Evolutionary conservation across 2,797 vertebrate species (phyloP).

Genomic region (Cottoperca gobio): DNA sequence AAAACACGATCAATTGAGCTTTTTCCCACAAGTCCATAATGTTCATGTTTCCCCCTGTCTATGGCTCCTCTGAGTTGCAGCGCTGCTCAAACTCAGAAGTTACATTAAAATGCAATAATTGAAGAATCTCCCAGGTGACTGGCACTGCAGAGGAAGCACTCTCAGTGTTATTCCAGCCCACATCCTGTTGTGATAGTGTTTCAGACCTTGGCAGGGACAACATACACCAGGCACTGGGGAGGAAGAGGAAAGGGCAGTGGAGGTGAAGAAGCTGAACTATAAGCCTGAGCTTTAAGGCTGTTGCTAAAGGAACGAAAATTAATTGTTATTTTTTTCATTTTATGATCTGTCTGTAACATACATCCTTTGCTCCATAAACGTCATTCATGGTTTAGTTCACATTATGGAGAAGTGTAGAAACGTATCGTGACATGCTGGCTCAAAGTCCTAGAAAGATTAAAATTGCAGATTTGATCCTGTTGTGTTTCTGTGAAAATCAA

Average conservation of each 20-base stretch:
- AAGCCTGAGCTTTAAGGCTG: conserved; percentile 13
- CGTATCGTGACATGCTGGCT: neutral
- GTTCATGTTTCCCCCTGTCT: conserved; percentile 26
- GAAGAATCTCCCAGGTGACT: conserved; percentile 77
- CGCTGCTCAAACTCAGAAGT: conserved; percentile 60
- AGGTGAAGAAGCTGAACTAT: conserved; percentile 47
- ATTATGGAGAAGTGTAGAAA: neutral
- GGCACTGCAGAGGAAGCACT: conserved; percentile 78
- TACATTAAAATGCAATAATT: conserved; percentile 80
- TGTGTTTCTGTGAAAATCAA: neutral
- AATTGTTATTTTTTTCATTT: neutral
- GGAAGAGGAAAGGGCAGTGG: conserved; percentile 41
- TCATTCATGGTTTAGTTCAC: neutral
- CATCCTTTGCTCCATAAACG: neutral
- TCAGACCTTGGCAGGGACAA: conserved; percentile 78
- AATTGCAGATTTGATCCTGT: neutral
- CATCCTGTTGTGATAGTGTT: conserved; percentile 83
- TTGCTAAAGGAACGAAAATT: neutral
- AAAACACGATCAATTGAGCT: conserved; percentile 45
- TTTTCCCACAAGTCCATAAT: conserved; percentile 35
- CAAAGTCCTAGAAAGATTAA: neutral
- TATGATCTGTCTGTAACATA: neutral
- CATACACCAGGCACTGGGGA: conserved; percentile 57
- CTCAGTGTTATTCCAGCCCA: conserved; percentile 74
- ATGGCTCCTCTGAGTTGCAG: conserved; percentile 50